phyloP scores from a whole-genome alignment of 2,113 vertebrate species.

The Chloroceryle aenea region DNA sequence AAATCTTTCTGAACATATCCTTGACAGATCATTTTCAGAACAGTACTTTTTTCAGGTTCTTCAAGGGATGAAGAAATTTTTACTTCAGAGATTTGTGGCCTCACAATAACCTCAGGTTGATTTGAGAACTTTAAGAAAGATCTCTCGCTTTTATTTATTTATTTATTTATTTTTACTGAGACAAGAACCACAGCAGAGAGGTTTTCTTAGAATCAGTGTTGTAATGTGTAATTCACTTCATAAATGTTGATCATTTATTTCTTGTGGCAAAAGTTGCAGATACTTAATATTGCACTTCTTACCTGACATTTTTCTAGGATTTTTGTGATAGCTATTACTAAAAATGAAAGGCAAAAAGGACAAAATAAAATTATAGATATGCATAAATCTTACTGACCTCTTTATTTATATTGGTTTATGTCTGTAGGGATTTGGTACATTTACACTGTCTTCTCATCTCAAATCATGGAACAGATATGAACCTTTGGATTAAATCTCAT shows the following conservation, averaged over 20 bases:
- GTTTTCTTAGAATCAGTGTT: neutral
- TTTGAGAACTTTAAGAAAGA: neutral
- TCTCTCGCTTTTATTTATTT: no score
- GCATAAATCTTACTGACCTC: neutral
- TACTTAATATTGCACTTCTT: neutral
- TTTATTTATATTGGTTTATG: neutral
- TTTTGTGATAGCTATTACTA: neutral
- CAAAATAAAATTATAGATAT: neutral
- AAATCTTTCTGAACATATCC: neutral
- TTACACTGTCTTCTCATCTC: neutral
- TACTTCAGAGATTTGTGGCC: constrained; percentile 6
- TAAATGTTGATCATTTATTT: neutral
- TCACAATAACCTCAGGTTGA: neutral
- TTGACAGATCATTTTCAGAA: neutral
- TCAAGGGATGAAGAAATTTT: neutral
- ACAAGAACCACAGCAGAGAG: neutral
- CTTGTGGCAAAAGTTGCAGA: neutral
- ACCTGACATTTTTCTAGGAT: neutral
- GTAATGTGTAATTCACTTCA: neutral
- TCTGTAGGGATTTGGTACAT: neutral
- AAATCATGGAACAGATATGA: neutral
- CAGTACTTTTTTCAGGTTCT: neutral
- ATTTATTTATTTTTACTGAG: neutral
- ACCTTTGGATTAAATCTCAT: neutral
- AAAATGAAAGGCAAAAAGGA: neutral